These are phyloP conservation scores for Cyphomyrus discorhynchus DNA, from an alignment of 2,113 vertebrate species.

Conservation along the genomic window DNA sequence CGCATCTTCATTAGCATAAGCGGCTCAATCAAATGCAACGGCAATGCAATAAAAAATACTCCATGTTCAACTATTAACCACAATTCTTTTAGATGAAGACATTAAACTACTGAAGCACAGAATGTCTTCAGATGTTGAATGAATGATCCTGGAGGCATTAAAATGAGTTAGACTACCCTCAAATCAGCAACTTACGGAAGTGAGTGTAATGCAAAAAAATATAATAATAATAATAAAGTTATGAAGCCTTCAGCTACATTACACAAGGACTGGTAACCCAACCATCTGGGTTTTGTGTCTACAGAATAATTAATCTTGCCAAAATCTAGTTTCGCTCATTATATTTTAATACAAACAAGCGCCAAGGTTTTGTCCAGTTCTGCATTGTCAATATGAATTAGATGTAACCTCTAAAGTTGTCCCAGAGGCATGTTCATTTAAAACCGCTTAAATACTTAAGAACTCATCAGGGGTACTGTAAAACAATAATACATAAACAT, in stretches of 20 bases:
- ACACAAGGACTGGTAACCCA: conserved; percentile 29
- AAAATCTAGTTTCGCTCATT: conserved; percentile 53
- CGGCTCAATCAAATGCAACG: background rate
- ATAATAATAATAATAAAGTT: conserved; percentile 6
- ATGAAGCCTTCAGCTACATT: conserved; percentile 34
- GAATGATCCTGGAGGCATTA: background rate
- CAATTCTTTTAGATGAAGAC: background rate
- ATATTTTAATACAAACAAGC: conserved; percentile 46
- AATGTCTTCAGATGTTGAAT: background rate
- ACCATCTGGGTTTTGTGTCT: conserved; percentile 39
- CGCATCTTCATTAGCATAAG: background rate
- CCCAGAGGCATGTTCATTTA: conserved; percentile 44
- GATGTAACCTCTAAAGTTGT: conserved; percentile 32
- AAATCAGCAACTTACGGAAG: background rate
- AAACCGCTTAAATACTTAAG: conserved; percentile 48
- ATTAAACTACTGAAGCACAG: background rate
- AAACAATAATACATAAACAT: background rate
- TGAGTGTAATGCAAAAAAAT: background rate
- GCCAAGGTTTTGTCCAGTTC: conserved; percentile 33
- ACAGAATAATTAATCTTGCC: conserved; percentile 47
- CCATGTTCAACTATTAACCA: background rate
- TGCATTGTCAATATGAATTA: conserved; percentile 49
- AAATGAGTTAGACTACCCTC: background rate
- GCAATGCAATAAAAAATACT: background rate
- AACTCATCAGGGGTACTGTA: conserved; percentile 41